Conservation (phyloP, 2,797 vertebrate genomes). For the Coranthus polyacanthus region DNA sequence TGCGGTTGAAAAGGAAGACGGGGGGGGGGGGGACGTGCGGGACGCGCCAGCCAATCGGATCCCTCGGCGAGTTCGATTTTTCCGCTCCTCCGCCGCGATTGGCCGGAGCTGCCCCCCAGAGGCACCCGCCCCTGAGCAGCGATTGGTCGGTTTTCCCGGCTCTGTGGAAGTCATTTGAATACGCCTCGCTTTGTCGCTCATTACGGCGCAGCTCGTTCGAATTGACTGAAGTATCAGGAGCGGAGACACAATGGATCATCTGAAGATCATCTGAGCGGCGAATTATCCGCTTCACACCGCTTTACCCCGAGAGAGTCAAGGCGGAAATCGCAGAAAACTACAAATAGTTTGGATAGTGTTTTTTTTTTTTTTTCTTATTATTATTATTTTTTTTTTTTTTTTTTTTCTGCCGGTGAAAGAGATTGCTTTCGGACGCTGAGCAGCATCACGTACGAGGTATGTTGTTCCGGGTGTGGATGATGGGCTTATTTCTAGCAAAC, state of each 20-base stretch:
- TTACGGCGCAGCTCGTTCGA: constrained; percentile 54
- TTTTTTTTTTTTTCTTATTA: constrained; percentile 14
- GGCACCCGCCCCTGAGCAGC: constrained; percentile 25
- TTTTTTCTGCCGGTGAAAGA: no score
- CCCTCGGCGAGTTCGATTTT: constrained; percentile 66
- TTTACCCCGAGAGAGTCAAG: neutral
- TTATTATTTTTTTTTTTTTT: no score
- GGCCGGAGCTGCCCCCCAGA: constrained; percentile 15
- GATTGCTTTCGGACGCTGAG: constrained; percentile 28
- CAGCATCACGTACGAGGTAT: constrained; percentile 52
- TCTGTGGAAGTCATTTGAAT: constrained; percentile 79
- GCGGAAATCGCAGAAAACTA: constrained; percentile 6
- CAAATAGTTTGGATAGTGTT: constrained; percentile 11
- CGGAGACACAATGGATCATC: constrained; percentile 56
- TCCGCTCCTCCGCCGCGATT: constrained; percentile 52
- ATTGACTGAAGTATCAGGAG: constrained; percentile 48
- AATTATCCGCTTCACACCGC: constrained; percentile 9
- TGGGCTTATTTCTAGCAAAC: neutral
- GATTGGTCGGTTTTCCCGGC: constrained; percentile 81
- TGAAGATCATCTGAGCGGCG: constrained; percentile 33
- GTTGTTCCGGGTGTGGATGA: constrained; percentile 19
- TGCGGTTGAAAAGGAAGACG: constrained; percentile 32
- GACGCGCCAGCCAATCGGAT: constrained; percentile 73
- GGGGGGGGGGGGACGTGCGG: constrained; percentile 43
- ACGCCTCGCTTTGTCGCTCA: constrained; percentile 67